Evolutionary conservation across 2,888 invertebrate genomes (phyloP).

Genomic region (Macrophya annulata): DNA sequence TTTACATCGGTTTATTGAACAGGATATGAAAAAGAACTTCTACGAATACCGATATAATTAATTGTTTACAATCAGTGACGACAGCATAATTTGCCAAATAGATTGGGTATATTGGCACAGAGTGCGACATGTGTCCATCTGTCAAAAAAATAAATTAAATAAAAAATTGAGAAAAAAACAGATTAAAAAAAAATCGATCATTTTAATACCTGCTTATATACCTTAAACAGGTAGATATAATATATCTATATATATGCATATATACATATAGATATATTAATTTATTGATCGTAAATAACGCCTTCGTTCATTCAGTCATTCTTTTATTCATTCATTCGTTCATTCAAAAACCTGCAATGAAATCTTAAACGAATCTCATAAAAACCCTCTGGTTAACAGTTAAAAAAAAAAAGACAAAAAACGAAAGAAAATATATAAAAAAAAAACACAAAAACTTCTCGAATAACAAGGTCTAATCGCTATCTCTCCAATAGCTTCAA

Average conservation of each 20-base stretch:
- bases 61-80: background rate
- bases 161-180: background rate
- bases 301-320: conserved; percentile 64
- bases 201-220: background rate
- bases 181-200: conserved; percentile 1
- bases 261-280: conserved; percentile 58
- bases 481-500: background rate
- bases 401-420: background rate
- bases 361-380: conserved; percentile 55
- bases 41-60: background rate
- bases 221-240: background rate
- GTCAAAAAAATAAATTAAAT: background rate
- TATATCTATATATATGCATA: conserved; percentile 12
- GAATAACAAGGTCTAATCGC: conserved; percentile 22
- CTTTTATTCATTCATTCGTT: conserved; percentile 66
- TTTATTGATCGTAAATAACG: conserved; percentile 69
- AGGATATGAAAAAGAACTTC: background rate
- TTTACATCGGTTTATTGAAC: background rate
- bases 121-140: background rate
- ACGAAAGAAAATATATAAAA: too few relatives aligned
- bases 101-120: background rate
- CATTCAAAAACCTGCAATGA: conserved; percentile 67
- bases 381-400: conserved; percentile 27
- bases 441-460: conserved; percentile 16
- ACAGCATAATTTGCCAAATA: background rate